Evolutionary conservation across 2,888 invertebrate species (phyloP), one percentile per base, ranked within the genome.

Genomic region (Archips xylosteana): DNA sequence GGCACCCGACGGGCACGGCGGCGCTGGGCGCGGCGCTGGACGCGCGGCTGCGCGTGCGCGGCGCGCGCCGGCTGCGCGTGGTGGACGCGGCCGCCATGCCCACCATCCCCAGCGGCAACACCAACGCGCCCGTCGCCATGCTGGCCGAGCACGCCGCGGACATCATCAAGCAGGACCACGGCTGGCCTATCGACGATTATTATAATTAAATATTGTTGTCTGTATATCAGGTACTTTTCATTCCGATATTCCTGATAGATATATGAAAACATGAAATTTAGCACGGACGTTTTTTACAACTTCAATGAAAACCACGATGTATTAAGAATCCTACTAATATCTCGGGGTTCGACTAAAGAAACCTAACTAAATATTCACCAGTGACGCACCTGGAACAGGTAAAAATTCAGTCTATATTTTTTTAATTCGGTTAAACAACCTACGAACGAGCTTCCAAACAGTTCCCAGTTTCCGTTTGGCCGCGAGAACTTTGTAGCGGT

Each of bases 1-100:
- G 95, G 82, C 96, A 96, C 82, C 94, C 95, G 75, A 89, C 88
- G 6, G 87, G 89, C 12, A 80, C n/a, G 70, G 73, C 10, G 47
- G 70, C 34, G 51, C 69, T 75, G 73, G 75, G 75, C 6, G 36
- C 57, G 34, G 75, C 73, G 47, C 51, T 73, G 49, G 70, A 73
- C 51, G 34, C 65, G 5, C 57, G 32, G 15, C 60, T 75, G 15
- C 69, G 67, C n/a, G 75, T 75, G 47, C 65, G 42, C 47, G 73
- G 73, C 8, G 70, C 70, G 15, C 5, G n/a, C 9, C 39, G 74
- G 49, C 61, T 78, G 45, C 66, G 79, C 4, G 78, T 79, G 8
- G 75, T 64, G 12, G 78, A 79, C 42, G 73, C 74, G 5, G 66
- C 69, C 15, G 75, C 77, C 2, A 70, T 78, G 34, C 78, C 77